Percentiles rank a stretch among this genome's conserved stretches.
phyloP scores from a whole-genome alignment of 1,140 invertebrate genomes.

The Brachionus calyciflorus region DNA sequence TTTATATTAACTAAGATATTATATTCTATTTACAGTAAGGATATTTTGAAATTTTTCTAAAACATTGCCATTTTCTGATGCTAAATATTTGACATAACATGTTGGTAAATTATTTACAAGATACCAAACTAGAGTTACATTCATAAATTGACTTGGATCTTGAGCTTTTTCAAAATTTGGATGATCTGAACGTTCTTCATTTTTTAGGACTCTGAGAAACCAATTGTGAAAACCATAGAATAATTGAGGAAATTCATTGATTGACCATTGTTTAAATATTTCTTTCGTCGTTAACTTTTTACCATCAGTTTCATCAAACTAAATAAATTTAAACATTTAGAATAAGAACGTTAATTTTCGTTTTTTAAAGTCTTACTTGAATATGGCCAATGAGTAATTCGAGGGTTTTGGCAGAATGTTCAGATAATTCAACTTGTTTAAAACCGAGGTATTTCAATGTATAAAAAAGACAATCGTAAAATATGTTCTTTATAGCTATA shows the following conservation, averaged over 20 bases:
- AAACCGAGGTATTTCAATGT: conserved; percentile 6
- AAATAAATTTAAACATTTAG: no score
- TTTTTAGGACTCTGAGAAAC: background rate
- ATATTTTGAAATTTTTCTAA: conserved; percentile 41
- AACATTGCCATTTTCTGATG: conserved; percentile 25
- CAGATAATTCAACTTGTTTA: background rate
- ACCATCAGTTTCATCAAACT: conserved; percentile 17
- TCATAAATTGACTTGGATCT: conserved; percentile 19
- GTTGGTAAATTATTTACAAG: conserved; percentile 40
- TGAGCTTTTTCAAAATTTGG: background rate
- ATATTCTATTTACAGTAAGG: background rate
- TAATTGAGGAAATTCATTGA: conserved; percentile 36
- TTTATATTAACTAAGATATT: background rate
- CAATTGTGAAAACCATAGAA: conserved; percentile 39
- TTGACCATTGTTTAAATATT: conserved; percentile 28
- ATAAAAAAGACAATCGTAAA: conserved; percentile 1
- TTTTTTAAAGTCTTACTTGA: background rate
- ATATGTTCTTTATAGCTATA: conserved; percentile 30
- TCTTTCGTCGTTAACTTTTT: conserved; percentile 24
- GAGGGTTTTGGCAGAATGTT: background rate
- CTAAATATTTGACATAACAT: conserved; percentile 1
- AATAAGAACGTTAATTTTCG: no score
- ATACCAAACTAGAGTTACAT: conserved; percentile 38
- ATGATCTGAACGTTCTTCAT: background rate
- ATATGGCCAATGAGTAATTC: background rate